Conservation (phyloP, 2,888 invertebrate genomes). For the Blastobasis adustella region DNA sequence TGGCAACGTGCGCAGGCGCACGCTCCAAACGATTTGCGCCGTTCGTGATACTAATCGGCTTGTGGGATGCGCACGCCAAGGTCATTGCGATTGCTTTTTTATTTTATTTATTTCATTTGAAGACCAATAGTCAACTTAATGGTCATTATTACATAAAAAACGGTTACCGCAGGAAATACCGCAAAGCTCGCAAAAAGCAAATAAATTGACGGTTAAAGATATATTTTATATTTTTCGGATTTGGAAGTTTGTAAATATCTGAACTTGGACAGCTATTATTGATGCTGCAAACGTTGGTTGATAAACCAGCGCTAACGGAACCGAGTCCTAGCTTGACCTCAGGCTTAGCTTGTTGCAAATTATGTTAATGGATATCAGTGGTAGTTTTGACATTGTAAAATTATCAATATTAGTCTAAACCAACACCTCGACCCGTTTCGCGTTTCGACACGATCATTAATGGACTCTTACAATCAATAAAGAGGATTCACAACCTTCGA, state of each 20-base stretch:
- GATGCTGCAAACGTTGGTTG: too few relatives aligned
- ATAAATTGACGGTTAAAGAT: too few relatives aligned
- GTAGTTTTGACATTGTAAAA: constrained; percentile 2
- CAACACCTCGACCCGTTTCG: constrained; percentile 5
- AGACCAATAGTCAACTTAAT: too few relatives aligned
- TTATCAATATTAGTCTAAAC: not conserved
- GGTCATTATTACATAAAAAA: too few relatives aligned
- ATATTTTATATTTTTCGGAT: too few relatives aligned
- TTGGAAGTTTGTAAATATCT: too few relatives aligned
- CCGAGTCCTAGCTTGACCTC: too few relatives aligned
- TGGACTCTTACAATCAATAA: constrained; percentile 31
- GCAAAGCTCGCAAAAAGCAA: too few relatives aligned
- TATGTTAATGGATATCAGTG: not conserved
- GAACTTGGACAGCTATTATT: too few relatives aligned
- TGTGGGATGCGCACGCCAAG: constrained; percentile 24
- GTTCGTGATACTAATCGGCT: constrained; percentile 13
- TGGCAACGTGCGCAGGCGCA: not conserved
- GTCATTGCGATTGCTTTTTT: constrained; percentile 5
- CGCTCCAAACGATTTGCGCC: not conserved
- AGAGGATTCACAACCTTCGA: constrained; percentile 27
- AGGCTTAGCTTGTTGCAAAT: not conserved
- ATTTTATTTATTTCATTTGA: too few relatives aligned
- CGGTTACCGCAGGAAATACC: too few relatives aligned
- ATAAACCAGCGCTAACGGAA: too few relatives aligned
- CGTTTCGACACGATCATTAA: constrained; percentile 10